Conservation (phyloP, 2,113 vertebrate genomes). For the Bos javanicus region DNA sequence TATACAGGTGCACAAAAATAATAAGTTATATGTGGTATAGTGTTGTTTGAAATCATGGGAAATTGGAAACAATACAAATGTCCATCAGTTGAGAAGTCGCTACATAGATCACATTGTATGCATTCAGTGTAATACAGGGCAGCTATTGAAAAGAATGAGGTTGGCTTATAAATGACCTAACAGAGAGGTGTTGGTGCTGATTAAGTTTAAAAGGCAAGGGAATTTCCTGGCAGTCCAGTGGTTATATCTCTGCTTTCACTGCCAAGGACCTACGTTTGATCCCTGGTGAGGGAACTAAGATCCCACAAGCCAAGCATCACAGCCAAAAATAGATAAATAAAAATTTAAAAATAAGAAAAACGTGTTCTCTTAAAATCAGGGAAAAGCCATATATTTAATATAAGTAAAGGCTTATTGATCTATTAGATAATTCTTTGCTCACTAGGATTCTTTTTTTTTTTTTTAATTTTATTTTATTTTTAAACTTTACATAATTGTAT, state of each 20-base stretch:
- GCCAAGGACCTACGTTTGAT: too few relatives aligned
- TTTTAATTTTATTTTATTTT: too few relatives aligned
- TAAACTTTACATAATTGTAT: too few relatives aligned
- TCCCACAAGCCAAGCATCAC: not conserved
- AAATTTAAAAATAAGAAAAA: not conserved
- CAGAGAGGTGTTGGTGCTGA: not conserved
- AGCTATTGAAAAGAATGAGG: not conserved
- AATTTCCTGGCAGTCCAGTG: too few relatives aligned
- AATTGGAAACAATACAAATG: not conserved
- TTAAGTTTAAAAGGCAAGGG: not conserved
- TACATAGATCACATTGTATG: not conserved
- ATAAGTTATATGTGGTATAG: not conserved
- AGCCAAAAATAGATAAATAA: not conserved
- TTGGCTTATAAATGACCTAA: not conserved
- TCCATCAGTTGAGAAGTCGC: not conserved
- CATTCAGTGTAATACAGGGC: not conserved
- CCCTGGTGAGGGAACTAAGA: too few relatives aligned
- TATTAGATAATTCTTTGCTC: slow-evolving; percentile 11
- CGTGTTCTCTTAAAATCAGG: not conserved
- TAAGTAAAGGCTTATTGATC: not conserved
- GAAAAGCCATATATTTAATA: not conserved
- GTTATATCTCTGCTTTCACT: too few relatives aligned
- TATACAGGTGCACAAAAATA: not conserved
- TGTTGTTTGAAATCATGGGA: slow-evolving; percentile 4
- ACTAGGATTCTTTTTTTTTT: slow-evolving; percentile 3